These are phyloP conservation scores for Hymenochirus boettgeri DNA, from an alignment of 2,113 vertebrate species.

Conservation along the genomic window DNA sequence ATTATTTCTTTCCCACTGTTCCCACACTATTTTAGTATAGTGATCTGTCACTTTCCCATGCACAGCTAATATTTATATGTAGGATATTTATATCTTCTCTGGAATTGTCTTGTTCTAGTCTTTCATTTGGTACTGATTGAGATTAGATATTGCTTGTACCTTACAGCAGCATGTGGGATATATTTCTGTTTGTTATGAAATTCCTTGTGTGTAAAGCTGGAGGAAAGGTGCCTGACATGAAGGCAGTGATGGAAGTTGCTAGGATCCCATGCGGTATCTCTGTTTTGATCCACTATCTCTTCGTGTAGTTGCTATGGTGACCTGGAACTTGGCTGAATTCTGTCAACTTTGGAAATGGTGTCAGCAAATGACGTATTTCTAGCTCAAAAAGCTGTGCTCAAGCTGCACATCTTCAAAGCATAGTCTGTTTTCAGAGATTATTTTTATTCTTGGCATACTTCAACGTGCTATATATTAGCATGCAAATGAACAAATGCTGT, in stretches of 20 bases:
- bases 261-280: background rate
- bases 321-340: conserved; percentile 11
- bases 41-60: too few relatives aligned
- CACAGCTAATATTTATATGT: too few relatives aligned
- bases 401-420: conserved; percentile 6
- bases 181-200: too few relatives aligned
- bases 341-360: conserved; percentile 27
- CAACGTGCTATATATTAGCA: conserved; percentile 1
- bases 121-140: too few relatives aligned
- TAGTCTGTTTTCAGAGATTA: conserved; percentile 12
- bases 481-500: conserved; percentile 15
- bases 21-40: too few relatives aligned
- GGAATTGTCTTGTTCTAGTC: too few relatives aligned
- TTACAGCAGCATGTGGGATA: too few relatives aligned
- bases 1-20: too few relatives aligned
- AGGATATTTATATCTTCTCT: too few relatives aligned
- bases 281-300: conserved; percentile 3
- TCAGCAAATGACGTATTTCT: conserved; percentile 19
- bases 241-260: background rate
- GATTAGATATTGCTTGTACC: too few relatives aligned
- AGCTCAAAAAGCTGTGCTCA: background rate
- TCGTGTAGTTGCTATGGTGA: conserved; percentile 29
- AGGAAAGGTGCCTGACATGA: background rate
- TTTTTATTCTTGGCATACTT: conserved; percentile 12
- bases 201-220: background rate